Evolutionary conservation across 2,888 invertebrate species (phyloP).

Genomic region (Syritta pipiens): DNA sequence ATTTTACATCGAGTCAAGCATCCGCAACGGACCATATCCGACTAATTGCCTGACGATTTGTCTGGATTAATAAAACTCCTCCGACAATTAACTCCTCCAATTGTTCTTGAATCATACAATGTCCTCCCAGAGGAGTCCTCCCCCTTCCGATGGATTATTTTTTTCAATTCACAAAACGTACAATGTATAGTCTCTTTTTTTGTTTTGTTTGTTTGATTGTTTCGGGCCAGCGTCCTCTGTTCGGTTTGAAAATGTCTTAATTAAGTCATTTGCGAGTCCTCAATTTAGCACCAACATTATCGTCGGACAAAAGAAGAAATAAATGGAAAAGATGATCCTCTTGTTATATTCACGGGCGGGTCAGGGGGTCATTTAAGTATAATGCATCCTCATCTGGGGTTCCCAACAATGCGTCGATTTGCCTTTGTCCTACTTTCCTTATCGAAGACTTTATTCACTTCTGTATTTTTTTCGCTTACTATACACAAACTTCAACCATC

Average conservation of each 20-base stretch:
- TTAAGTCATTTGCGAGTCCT: constrained; percentile 56
- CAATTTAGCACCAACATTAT: constrained; percentile 57
- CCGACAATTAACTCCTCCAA: constrained; percentile 5
- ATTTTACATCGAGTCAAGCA: constrained; percentile 6
- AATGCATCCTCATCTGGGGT: constrained; percentile 7
- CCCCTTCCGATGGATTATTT: neutral
- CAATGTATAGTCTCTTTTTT: neutral
- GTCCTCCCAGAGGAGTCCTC: neutral
- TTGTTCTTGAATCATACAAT: constrained; percentile 1
- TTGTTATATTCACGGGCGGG: neutral
- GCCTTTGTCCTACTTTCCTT: constrained; percentile 57
- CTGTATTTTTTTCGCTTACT: constrained; percentile 42
- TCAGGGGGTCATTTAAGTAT: neutral
- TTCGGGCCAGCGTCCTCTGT: neutral
- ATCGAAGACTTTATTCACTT: constrained; percentile 53
- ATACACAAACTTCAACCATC: constrained; percentile 26
- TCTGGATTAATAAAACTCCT: constrained; percentile 19
- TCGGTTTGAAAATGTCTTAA: constrained; percentile 34
- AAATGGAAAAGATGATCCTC: constrained; percentile 34
- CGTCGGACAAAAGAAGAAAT: constrained; percentile 35
- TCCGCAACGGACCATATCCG: constrained; percentile 5
- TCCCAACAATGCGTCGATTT: constrained; percentile 37
- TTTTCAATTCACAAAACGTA: neutral
- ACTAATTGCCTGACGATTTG: constrained; percentile 26
- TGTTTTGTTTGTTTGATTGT: neutral